A percentile compares a stretch with the other conserved stretches of the same genome.
These are phyloP conservation scores for Epinephelus malabaricus DNA, from an alignment of 2,797 vertebrate species.

Conservation along the genomic window DNA sequence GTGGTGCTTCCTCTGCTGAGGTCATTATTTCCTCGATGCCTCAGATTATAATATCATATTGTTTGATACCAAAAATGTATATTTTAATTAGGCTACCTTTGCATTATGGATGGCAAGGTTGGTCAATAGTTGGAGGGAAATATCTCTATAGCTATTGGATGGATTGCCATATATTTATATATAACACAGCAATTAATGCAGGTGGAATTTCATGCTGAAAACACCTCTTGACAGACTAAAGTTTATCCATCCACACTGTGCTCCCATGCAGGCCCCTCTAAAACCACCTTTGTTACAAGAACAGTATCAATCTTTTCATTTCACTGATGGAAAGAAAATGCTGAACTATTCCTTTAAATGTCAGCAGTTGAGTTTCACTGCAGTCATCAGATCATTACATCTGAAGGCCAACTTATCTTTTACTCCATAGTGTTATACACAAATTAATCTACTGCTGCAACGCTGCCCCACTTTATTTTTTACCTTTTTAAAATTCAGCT, in stretches of 20 bases:
- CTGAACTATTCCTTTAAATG: not conserved
- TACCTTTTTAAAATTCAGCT: not conserved
- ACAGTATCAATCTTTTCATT: not conserved
- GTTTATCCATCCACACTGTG: too few species aligned
- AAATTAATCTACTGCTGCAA: not conserved
- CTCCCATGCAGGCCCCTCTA: not conserved
- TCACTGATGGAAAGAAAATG: not conserved
- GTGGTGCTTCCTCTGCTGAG: slow-evolving; percentile 8
- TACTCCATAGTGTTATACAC: not conserved
- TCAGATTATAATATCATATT: not conserved
- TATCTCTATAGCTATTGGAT: not conserved
- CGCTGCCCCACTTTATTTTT: not conserved
- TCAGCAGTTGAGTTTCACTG: not conserved
- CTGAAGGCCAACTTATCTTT: not conserved
- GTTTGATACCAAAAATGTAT: not conserved
- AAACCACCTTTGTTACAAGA: not conserved
- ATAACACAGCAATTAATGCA: too few species aligned
- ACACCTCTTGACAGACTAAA: too few species aligned
- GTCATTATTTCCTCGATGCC: not conserved
- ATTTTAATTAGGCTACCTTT: not conserved
- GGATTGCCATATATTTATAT: not conserved
- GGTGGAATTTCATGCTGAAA: not conserved
- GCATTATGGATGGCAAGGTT: too few species aligned
- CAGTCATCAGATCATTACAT: not conserved
- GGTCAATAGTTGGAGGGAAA: too few species aligned